Base-by-base conservation (phyloP, 2,113 vertebrate genomes). In the Phyllopteryx taeniolatus region DNA sequence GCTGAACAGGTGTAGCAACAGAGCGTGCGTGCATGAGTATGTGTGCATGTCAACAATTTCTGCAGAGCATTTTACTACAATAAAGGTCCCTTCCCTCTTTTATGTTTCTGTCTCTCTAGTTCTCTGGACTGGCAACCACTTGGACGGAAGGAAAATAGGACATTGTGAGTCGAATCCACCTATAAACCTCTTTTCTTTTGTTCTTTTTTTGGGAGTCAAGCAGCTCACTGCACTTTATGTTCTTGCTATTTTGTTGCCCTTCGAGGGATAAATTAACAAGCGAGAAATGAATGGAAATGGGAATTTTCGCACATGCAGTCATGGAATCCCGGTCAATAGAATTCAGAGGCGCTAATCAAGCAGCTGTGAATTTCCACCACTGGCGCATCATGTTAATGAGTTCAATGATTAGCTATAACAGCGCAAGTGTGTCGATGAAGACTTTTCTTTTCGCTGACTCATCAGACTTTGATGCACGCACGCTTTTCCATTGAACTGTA, bases 41-140 rank as follows among this genome's bases (percentile, higher is more conserved):
- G 68, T 68, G 35, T 74, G 59, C 74, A 63, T 57, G 74, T 79
- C 64, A 84, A 68, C 59, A 60, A 56, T 66, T 69, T 59, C 67
- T 84, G 87, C 89, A 90, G 84, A 90, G 87, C 88, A 91, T 86
- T 92, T 87, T 92, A 78, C 89, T 88, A 81, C 88, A 56, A 88
- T 90, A 91, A 88, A 84, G 86, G 87, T 83, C 84, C 82, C 87
- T 90, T 92, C 86, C 87, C 88, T 90, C 85, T 90, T 87, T 92
- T 90, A 88, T 92, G 88, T 92, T 91, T 90, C 87, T 88, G 83
- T 93, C 88, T 91, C 89, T 92, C 87, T 91, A 92, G 90, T 92
- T 92, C 88, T 89, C 90, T 93, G 92, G 92, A 93, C 86, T 91
- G 92, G 91, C 87, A 91, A 89, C 91, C 91, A 93, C 91, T 84